phyloP scores from a whole-genome alignment of 2,113 vertebrate species.

The Anhinga rufa region DNA sequence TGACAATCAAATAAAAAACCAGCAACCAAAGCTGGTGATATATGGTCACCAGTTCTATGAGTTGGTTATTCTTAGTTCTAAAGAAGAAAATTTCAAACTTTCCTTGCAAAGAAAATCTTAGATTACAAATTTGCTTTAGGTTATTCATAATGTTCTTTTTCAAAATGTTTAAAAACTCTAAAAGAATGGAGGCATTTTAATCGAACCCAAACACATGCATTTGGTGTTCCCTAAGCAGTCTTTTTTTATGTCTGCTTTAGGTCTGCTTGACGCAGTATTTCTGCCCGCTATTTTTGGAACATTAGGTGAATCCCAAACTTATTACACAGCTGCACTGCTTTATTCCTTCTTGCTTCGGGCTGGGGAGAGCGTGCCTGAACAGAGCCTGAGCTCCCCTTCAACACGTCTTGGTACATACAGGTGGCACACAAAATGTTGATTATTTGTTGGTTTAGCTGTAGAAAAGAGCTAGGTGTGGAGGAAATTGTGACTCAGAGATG shows the following conservation, averaged over 20 bases:
- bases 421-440: background rate
- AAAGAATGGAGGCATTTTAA: background rate
- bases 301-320: background rate
- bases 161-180: background rate
- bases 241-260: background rate
- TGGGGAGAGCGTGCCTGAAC: background rate
- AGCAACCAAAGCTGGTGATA: background rate
- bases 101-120: background rate
- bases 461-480: background rate
- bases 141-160: background rate
- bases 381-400: background rate
- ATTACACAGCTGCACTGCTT: background rate
- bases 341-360: background rate
- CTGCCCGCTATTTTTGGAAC: background rate
- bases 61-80: background rate
- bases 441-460: background rate
- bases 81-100: background rate
- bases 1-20: background rate
- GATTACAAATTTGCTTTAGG: background rate
- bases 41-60: background rate
- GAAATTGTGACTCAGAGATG: conserved; percentile 29
- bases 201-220: background rate
- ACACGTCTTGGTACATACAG: background rate
- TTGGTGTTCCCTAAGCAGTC: background rate
- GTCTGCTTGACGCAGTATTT: background rate